These are phyloP conservation scores for Drosophila tanythrix DNA, from an alignment of 2,888 invertebrate species.

Conservation along the genomic window DNA sequence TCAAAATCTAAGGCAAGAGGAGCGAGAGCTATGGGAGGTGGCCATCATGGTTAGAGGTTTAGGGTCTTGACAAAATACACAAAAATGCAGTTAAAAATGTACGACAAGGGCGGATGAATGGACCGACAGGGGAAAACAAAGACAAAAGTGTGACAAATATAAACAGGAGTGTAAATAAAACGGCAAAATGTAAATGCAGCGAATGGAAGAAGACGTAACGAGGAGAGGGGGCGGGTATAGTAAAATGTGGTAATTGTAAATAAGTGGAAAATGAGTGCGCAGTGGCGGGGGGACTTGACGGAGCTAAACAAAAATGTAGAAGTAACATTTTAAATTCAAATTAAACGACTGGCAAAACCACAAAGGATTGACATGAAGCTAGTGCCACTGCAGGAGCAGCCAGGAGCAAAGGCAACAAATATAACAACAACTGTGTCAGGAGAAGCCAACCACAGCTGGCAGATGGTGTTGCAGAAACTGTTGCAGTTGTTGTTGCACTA, in stretches of 20 bases:
- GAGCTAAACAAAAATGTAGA: conserved; percentile 50
- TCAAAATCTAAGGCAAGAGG: conserved; percentile 59
- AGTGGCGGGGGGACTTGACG: conserved; percentile 2
- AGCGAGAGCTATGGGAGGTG: background rate
- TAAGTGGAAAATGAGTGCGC: conserved; percentile 76
- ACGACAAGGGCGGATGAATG: conserved; percentile 11
- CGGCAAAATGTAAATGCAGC: conserved; percentile 59
- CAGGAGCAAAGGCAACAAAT: conserved; percentile 27
- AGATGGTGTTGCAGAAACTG: conserved; percentile 47
- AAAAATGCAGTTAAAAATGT: conserved; percentile 76
- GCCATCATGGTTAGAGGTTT: conserved; percentile 41
- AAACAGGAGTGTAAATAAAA: conserved; percentile 80
- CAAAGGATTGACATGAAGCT: conserved; percentile 81
- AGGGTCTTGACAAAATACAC: conserved; percentile 74
- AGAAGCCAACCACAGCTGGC: conserved; percentile 66
- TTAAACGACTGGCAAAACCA: conserved; percentile 81
- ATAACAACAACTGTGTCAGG: conserved; percentile 27
- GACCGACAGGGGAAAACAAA: conserved; percentile 41
- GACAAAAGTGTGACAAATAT: conserved; percentile 79
- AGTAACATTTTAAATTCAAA: conserved; percentile 80
- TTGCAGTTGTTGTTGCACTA: conserved; percentile 39
- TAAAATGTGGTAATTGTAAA: conserved; percentile 82
- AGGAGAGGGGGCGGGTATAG: conserved; percentile 42
- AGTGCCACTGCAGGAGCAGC: conserved; percentile 51
- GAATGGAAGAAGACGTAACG: background rate